Evolutionary conservation across 37 sponge, comb jelly and placozoan species (phyloP), one percentile per base, ranked within the genome.

Genomic region (Spongilla lacustris): DNA sequence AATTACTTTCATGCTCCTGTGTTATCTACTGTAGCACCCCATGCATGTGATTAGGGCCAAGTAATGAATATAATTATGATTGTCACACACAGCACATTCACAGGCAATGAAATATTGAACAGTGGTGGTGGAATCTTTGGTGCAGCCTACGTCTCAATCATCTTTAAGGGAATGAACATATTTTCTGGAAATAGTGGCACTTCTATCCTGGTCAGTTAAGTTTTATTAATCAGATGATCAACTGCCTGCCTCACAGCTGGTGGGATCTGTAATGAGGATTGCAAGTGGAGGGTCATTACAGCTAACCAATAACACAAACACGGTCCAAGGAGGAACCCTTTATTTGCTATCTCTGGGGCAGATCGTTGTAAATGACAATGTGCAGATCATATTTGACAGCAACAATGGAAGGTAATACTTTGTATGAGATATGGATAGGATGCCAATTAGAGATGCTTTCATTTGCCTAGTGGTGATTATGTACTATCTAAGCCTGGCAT

Each of bases 291-390:
- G 83, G 3, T 4, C 30, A 6, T 29, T 90, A 29, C 10, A 24
- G 17, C 67, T 90, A 30, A 74, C 21, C 1, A 22, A 67, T 12
- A 85, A 91, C 67, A 67, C 14, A 9, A 74, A 66, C 12, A 66
- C 67, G 0, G 41, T 66, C 49, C 67, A 68, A 17, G 83, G 83
- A 2, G 91, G 91, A 11, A 58, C 87, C 0, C 37, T 91, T 32
- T 85, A 85, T 68, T 24, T 91, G 26, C 50, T 79, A 0, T 85
- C 91, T 0, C 79, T 76, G 71, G 87, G 91, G 0, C 91, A 91
- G 29, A 10, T 91, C 4, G 19, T 69, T n/a, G 22, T 91, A 36
- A 1, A 10, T 11, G 24, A 72, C 4, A 48, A 32, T 1, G 46
- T 78, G 17, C 46, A 21, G 8, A 4, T 90, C 4, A n/a, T 22